Evolutionary conservation across 2,797 vertebrate genomes (phyloP), one percentile per base, ranked within the genome.

Genomic region (Artibeus jamaicensis): DNA sequence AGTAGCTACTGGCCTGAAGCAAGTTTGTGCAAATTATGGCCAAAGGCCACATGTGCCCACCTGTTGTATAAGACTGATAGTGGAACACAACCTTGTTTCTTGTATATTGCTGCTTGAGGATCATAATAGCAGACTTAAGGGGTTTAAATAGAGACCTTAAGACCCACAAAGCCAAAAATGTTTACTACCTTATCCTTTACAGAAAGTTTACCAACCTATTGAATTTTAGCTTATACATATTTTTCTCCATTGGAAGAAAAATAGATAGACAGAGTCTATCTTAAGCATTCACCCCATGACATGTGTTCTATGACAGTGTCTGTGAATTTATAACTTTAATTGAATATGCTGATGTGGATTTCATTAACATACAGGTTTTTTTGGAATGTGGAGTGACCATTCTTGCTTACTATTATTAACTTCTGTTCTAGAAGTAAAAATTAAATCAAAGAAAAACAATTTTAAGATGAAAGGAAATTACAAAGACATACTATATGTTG

Each of bases 371-470:
- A 83, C 34, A 67, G 10, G 89, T 97, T 97, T 97, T 97, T 26
- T 29, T 29, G 29, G 29, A 24, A 91, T 97, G 76, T 86, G 71
- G 34, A 93, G 57, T 93, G 39, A 34, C 48, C 71, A 81, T 94
- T 95, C 67, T 70, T 73, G 65, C 14, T 44, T 71, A 9, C 9
- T 42, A 0, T 73, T 50, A 65, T 94, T 83, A 92, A 96, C 11
- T 96, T 96, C 55, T 89, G 9, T 92, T 93, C 73, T 97, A 96
- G 39, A 96, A 95, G 88, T 9, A 94, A 98, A 97, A 86, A 50
- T 93, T 95, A 96, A 96, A 91, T 81, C 9, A 89, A 96, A 89
- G 79, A 87, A 96, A 92, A 95, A 89, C 81, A 86, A 93, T 89
- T 73, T 96, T 96, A 65, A 91, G 97, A 94, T 84, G 96, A 96